Percentiles rank a stretch among this genome's conserved stretches.
phyloP scores from a whole-genome alignment of 2,113 vertebrate genomes.

The Charadrius vociferus region DNA sequence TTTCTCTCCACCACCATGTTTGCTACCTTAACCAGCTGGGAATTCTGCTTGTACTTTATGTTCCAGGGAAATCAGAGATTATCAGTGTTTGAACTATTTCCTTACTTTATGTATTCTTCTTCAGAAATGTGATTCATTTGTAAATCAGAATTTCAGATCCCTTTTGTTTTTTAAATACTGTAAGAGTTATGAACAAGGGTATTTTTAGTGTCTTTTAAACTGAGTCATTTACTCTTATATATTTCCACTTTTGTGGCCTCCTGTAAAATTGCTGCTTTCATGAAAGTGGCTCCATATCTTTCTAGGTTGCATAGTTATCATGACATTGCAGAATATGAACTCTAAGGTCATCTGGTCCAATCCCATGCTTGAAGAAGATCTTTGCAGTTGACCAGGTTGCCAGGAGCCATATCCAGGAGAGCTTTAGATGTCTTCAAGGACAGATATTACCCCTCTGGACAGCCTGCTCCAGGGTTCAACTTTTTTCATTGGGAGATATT shows the following conservation, averaged over 20 bases:
- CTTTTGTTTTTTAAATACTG: neutral
- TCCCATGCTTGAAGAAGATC: neutral
- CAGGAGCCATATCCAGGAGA: neutral
- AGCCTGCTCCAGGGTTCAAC: neutral
- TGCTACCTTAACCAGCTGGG: conserved; percentile 43
- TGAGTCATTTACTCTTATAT: neutral
- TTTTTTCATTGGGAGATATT: neutral
- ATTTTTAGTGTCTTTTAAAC: neutral
- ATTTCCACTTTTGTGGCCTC: neutral
- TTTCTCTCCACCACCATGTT: conserved; percentile 35
- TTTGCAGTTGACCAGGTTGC: neutral
- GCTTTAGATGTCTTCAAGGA: neutral
- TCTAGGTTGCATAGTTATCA: neutral
- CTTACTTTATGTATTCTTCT: neutral
- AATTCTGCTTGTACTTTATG: conserved; percentile 37
- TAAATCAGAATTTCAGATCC: neutral
- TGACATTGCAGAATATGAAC: neutral
- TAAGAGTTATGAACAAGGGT: neutral
- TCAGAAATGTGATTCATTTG: neutral
- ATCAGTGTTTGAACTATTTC: neutral
- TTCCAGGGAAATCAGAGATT: conserved; percentile 27
- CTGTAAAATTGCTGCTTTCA: neutral
- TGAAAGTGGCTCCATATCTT: neutral
- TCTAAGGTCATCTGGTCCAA: neutral
- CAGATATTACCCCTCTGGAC: neutral